Percentiles rank a stretch among this genome's conserved stretches.
phyloP scores from a whole-genome alignment of 1,140 invertebrate genomes.

The Galendromus occidentalis region DNA sequence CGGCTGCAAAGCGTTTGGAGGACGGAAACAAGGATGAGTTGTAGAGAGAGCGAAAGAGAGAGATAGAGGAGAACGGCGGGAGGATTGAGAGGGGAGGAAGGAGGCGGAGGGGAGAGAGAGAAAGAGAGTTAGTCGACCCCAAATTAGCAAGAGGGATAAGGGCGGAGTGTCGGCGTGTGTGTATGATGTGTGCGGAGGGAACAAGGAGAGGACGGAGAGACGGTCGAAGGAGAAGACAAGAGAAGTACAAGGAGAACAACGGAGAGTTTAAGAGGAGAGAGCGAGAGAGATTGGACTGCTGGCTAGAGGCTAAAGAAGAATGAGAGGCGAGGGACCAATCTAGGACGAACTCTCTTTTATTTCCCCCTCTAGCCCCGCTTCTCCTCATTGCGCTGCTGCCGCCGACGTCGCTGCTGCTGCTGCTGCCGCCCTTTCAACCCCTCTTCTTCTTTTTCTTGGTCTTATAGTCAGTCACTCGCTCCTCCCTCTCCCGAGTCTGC shows the following conservation, averaged over 20 bases:
- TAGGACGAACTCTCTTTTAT: neutral
- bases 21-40: neutral
- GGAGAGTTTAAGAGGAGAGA: neutral
- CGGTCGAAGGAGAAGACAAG: neutral
- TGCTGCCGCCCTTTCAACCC: conserved; percentile 13
- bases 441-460: neutral
- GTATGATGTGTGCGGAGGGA: neutral
- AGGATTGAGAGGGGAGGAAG: neutral
- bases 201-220: neutral
- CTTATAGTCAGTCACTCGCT: conserved; percentile 11
- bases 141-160: neutral
- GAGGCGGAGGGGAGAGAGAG: neutral
- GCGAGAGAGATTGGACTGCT: neutral
- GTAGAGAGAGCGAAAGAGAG: neutral
- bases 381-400: conserved; percentile 12
- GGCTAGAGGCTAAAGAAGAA: neutral
- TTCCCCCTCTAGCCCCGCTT: conserved; percentile 13
- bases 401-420: neutral
- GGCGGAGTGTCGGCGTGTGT: neutral
- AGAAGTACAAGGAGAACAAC: too few relatives aligned
- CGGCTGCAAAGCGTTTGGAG: too few relatives aligned
- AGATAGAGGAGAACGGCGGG: neutral
- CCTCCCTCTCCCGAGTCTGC: neutral
- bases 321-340: neutral
- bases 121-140: neutral